phyloP scores from a whole-genome alignment of 2,797 vertebrate species.

The Hirundo rustica region DNA sequence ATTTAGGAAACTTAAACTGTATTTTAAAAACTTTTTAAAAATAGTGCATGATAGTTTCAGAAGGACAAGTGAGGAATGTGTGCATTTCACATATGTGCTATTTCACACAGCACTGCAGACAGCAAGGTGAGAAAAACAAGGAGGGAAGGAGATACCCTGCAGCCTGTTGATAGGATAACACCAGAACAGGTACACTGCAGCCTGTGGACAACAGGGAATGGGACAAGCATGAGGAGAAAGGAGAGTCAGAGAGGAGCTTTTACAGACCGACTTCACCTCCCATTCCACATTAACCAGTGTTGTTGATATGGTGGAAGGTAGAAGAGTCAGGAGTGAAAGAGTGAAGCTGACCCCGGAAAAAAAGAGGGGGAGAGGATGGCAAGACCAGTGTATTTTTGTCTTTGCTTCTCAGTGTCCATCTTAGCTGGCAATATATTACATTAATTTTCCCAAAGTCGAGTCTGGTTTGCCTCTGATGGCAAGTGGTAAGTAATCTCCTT shows the following conservation, averaged over 20 bases:
- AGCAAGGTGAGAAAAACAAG: neutral
- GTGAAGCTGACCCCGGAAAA: neutral
- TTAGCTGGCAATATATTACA: neutral
- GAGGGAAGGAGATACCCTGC: neutral
- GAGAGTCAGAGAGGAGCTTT: neutral
- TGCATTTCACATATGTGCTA: neutral
- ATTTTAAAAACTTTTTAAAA: neutral
- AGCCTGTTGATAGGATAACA: neutral
- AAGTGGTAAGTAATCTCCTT: neutral
- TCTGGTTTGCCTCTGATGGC: neutral
- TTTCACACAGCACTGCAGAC: neutral
- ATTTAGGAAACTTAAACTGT: neutral
- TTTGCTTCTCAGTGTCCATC: neutral
- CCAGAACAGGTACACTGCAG: accelerated
- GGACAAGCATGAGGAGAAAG: neutral
- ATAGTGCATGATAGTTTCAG: neutral
- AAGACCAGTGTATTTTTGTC: neutral
- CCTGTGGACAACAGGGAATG: neutral
- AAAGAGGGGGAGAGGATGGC: accelerated
- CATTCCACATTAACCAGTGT: neutral
- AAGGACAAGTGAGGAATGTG: neutral
- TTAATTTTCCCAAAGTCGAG: neutral
- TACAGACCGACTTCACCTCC: accelerated
- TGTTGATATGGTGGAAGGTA: neutral
- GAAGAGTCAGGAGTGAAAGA: neutral